Conservation (phyloP, 2,113 vertebrate species). For the Chaetura pelagica region DNA sequence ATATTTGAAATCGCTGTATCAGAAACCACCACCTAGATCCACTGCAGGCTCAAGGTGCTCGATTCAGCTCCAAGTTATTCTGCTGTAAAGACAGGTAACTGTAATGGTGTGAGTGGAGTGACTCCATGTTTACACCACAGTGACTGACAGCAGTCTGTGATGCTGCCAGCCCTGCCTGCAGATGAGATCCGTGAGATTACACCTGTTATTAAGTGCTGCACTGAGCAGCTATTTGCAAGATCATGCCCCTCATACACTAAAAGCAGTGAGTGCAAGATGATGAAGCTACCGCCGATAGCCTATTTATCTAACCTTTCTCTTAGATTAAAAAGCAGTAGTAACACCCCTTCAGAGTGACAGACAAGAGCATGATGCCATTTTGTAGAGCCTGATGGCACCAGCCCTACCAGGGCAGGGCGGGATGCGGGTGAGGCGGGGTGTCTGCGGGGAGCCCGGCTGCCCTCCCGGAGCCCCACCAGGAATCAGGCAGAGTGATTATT, state of each 20-base stretch:
- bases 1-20: not conserved
- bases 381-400: not conserved
- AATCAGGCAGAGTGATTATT: not conserved
- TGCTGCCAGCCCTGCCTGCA: not conserved
- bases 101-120: not conserved
- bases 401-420: not conserved
- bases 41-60: not conserved
- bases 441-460: too few species aligned
- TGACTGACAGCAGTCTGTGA: not conserved
- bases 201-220: not conserved
- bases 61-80: accelerated
- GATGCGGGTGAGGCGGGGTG: too few species aligned
- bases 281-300: accelerated
- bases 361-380: not conserved
- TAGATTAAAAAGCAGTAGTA: not conserved
- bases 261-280: not conserved
- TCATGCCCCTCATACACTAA: not conserved
- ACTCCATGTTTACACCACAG: not conserved
- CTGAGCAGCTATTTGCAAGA: not conserved
- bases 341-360: not conserved
- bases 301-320: not conserved
- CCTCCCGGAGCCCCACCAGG: not conserved
- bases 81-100: accelerated
- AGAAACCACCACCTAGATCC: not conserved
- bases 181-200: not conserved